Evolutionary conservation across 2,797 vertebrate genomes (phyloP).

Genomic region (Scarus forsteni): DNA sequence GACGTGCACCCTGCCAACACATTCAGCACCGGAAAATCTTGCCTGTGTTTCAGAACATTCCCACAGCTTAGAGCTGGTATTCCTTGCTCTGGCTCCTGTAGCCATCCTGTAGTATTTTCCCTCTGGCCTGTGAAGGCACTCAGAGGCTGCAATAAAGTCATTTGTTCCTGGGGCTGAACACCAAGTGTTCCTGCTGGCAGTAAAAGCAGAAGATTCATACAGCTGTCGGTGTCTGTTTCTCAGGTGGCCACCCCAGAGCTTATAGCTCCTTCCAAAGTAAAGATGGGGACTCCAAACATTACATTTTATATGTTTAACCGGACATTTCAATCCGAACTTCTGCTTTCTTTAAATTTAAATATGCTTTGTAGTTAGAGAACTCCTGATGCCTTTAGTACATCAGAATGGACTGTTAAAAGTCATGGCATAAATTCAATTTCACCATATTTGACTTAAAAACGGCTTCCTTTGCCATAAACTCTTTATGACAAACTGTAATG

Average conservation of each 20-base stretch:
- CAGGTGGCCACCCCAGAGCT: constrained; percentile 28
- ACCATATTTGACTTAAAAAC: too few relatives aligned
- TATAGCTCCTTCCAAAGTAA: constrained; percentile 15
- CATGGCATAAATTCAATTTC: too few relatives aligned
- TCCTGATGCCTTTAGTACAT: too few relatives aligned
- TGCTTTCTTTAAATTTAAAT: too few relatives aligned
- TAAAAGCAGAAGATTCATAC: constrained; percentile 52
- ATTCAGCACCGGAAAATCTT: constrained; percentile 42
- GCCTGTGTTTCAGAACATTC: constrained; percentile 47
- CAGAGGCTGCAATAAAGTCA: constrained; percentile 53
- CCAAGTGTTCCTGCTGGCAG: constrained; percentile 58
- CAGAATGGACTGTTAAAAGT: too few relatives aligned
- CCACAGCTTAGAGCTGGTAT: constrained; percentile 48
- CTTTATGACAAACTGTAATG: too few relatives aligned
- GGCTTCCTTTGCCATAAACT: too few relatives aligned
- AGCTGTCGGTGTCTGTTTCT: constrained; percentile 64
- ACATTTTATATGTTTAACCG: not conserved
- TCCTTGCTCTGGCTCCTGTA: constrained; percentile 43
- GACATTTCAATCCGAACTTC: not conserved
- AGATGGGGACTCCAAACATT: constrained; percentile 9
- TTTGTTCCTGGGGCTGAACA: constrained; percentile 60
- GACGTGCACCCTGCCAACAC: constrained; percentile 1
- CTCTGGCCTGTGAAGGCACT: constrained; percentile 31
- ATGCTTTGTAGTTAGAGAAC: too few relatives aligned
- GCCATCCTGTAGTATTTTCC: constrained; percentile 42